Evolutionary conservation across 2,888 invertebrate species (phyloP), one percentile per base, ranked within the genome.

Genomic region (Micropterix aruncella): DNA sequence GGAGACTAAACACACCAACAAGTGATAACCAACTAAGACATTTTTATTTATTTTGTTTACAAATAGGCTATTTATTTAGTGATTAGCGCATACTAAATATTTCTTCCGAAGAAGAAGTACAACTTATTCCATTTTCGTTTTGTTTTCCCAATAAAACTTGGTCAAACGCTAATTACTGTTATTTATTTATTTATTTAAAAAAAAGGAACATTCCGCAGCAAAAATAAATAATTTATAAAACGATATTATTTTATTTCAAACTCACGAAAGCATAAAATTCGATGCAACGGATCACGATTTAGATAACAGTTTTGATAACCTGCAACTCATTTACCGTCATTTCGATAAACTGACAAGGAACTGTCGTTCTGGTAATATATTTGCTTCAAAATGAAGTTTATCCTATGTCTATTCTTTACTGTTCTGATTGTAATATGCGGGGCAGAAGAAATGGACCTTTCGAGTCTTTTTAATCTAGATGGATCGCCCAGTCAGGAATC

Each of bases 1-100:
- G 89, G 88, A 58, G 87, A 88, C 66, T 89, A 80, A 78, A 52
- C 40, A 51, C 27, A 12, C 27, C 5, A 12, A 27, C 27, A 27
- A n/a, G 27, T 27, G 27, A 56, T 56, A 53, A 47, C 44, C 46
- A 46, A 47, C 52, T 52, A 52, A 54, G 7, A 27, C 40, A 38
- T 38, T 19, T 41, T 16, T 16, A 44, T 19, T 39, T 19, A 16
- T 43, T 27, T 42, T 5, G 42, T 16, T 15, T 3, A 36, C 16
- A 16, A 7, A 15, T n/a, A 42, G 16, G n/a, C 16, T 19, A 36
- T 42, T 37, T 9, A 3, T 42, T 45, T 45, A 18, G 37, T 27
- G 19, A 47, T 44, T 48, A 46, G 55, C 50, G 51, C 53, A 55
- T 53, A 55, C 55, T 56, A 63, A 63, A 64, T 65, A 66, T 64